Percentiles rank a stretch among this genome's conserved stretches.
phyloP scores from a whole-genome alignment of 2,888 invertebrate species.

The Agrotis ipsilon region DNA sequence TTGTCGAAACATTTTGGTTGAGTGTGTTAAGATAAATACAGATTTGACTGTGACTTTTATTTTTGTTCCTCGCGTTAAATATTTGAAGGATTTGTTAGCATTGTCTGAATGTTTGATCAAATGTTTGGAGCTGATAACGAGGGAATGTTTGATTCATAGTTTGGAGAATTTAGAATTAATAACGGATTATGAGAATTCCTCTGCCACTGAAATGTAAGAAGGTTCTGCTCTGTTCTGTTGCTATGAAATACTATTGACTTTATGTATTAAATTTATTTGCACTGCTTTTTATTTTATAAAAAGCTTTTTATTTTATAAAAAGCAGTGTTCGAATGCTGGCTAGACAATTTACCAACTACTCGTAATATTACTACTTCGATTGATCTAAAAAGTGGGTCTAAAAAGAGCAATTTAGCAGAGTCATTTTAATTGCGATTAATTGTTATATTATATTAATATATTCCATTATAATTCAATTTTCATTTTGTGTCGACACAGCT shows the following conservation, averaged over 20 bases:
- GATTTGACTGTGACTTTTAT: constrained; percentile 70
- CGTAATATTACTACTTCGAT: too few species aligned
- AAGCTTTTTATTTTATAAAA: too few species aligned
- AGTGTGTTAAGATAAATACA: constrained; percentile 86
- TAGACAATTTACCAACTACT: too few species aligned
- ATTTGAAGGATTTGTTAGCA: constrained; percentile 81
- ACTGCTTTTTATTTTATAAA: too few species aligned
- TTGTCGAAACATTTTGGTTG: constrained; percentile 88
- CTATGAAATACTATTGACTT: neutral
- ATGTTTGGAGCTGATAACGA: constrained; percentile 74
- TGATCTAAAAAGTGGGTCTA: too few species aligned
- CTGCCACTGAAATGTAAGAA: constrained; percentile 29
- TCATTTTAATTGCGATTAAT: too few species aligned
- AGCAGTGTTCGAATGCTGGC: too few species aligned
- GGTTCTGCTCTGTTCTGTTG: neutral
- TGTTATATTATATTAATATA: too few species aligned
- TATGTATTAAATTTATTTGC: too few species aligned
- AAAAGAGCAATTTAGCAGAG: too few species aligned
- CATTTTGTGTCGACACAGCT: too few species aligned
- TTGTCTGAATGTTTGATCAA: constrained; percentile 77
- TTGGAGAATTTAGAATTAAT: constrained; percentile 30
- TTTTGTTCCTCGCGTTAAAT: constrained; percentile 78
- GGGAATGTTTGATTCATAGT: constrained; percentile 59
- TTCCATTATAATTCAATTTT: too few species aligned
- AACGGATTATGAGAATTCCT: constrained; percentile 26